Evolutionary conservation across 2,888 invertebrate species (phyloP).

Genomic region (Rhyacophila evoluta): DNA sequence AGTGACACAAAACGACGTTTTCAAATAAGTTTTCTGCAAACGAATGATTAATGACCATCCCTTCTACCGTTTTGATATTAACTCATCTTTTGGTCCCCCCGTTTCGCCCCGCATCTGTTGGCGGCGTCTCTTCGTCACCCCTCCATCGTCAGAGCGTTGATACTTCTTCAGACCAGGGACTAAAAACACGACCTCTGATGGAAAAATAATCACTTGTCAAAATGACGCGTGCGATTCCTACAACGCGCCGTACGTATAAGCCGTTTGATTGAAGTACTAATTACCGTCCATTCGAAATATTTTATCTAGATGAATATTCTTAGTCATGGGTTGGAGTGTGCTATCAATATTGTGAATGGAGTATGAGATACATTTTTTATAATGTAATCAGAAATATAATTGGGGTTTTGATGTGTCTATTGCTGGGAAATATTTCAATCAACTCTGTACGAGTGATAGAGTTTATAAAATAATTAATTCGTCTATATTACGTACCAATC

Average conservation of each 20-base stretch:
- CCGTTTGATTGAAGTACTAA: constrained; percentile 10
- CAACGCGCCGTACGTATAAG: background rate
- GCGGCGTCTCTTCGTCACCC: constrained; percentile 5
- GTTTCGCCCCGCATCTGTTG: background rate
- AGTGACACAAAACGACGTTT: constrained; percentile 43
- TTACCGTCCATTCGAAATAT: background rate
- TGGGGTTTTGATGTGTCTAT: background rate
- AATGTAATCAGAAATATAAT: background rate
- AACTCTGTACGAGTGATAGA: too few species aligned
- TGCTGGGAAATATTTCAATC: background rate
- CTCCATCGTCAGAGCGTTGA: background rate
- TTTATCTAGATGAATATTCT: background rate
- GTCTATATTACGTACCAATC: too few species aligned
- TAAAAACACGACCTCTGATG: constrained; percentile 8
- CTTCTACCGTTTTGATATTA: constrained; percentile 46
- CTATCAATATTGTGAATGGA: background rate
- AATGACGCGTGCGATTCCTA: constrained; percentile 5
- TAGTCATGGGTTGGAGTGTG: background rate
- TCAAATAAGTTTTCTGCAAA: constrained; percentile 48
- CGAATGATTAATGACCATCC: constrained; percentile 50
- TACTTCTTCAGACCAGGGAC: background rate
- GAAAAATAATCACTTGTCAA: constrained; percentile 18
- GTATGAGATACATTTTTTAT: background rate
- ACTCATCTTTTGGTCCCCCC: constrained; percentile 44
- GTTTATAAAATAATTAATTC: too few species aligned